Base-by-base conservation (phyloP, 2,888 invertebrate genomes). In the Antitype chi region DNA sequence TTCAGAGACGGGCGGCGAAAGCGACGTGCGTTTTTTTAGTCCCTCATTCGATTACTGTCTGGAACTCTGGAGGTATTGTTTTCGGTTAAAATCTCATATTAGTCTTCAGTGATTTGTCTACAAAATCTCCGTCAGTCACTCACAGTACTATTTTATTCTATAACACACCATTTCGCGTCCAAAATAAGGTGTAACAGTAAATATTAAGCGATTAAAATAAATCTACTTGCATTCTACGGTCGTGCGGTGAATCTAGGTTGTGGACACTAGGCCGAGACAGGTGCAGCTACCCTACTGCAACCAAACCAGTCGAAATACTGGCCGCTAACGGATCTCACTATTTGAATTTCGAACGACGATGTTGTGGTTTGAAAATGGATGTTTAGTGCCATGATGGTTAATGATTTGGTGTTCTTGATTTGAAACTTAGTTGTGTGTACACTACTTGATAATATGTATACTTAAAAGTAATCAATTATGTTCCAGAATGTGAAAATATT, bases 1-100 rank as follows among this genome's bases (percentile, higher is more conserved):
- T 75, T 64, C 77, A 83, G 87, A 71, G 87, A 71, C 84, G 66
- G 55, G 55, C 60, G 55, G 72, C 80, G 78, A 86, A 84, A 82
- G 79, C 72, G 76, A 25, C 62, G 47, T 74, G 55, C 60, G 53
- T 86, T 84, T 84, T 85, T 79, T 66, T 82, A 60, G 38, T 88
- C 70, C 9, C 64, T 82, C 62, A 88, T 87, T 85, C 75, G 83
- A 88, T 87, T 85, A 77, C 76, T 79, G 88, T 88, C 87, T 87
- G 88, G 83, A 72, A 72, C 76, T 53, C 76, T 62, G 25, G 52
- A 53, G 47, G 63, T 78, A n/a, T n/a, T n/a, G n/a, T n/a, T n/a
- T n/a, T n/a, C n/a, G n/a, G n/a, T 49, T 2, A 67, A 49, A 49
- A 49, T 67, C 15, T 25, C 1, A 64, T 47, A 2, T 52, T 20